Percentiles rank a stretch among this genome's conserved stretches.
These are phyloP conservation scores for Morbakka virulenta DNA, from an alignment of 30 jellyfish, hydroid and myxozoan genomes.

Conservation along the genomic window DNA sequence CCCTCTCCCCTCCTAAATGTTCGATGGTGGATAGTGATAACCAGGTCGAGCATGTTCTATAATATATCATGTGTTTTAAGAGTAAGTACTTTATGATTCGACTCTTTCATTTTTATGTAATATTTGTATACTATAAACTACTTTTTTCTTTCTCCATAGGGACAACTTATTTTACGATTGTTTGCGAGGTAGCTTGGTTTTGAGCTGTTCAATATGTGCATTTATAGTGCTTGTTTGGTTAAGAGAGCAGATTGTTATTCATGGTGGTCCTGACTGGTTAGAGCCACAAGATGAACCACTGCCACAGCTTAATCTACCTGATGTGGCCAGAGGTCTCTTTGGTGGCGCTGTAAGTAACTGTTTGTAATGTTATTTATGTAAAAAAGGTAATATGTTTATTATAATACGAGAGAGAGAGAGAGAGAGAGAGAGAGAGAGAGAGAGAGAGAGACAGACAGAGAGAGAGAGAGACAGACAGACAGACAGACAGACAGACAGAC, in stretches of 20 bases:
- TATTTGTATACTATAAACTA: too few relatives aligned
- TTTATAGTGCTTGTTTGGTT: conserved; percentile 92
- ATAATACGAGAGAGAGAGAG: too few relatives aligned
- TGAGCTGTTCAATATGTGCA: conserved; percentile 86
- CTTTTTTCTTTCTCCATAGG: conserved; percentile 17
- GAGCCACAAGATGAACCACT: conserved; percentile 68
- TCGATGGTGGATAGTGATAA: too few relatives aligned
- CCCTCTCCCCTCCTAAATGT: too few relatives aligned
- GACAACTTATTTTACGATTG: conserved; percentile 75
- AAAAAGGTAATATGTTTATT: too few relatives aligned
- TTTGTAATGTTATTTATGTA: too few relatives aligned
- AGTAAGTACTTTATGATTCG: not conserved
- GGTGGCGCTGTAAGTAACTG: conserved; percentile 50
- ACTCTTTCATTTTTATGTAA: not conserved
- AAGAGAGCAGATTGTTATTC: conserved; percentile 91
- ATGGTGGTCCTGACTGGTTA: conserved; percentile 99
- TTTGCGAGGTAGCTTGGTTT: conserved; percentile 81
- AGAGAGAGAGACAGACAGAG: too few relatives aligned
- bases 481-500: too few relatives aligned
- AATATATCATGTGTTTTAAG: too few relatives aligned
- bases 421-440: too few relatives aligned
- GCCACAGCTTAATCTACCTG: conserved; percentile 60
- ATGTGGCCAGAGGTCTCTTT: conserved; percentile 59
- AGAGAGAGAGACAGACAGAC: too few relatives aligned
- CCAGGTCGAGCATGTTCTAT: too few relatives aligned